Evolutionary conservation across 23 tunicate species (phyloP), one percentile per base, ranked within the genome.

Genomic region (Halocynthia aurantium): DNA sequence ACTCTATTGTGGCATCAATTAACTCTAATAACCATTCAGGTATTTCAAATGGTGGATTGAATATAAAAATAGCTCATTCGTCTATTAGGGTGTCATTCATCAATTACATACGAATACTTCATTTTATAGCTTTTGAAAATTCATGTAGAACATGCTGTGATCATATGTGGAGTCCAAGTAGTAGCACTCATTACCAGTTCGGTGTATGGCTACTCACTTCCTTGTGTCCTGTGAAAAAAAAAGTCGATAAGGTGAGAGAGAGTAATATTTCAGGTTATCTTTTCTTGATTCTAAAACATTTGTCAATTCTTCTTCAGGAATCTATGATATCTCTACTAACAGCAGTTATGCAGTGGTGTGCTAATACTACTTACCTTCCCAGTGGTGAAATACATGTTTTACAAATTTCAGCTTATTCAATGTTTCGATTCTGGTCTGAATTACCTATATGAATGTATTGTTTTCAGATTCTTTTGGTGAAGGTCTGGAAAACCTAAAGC

Each of bases 191-290:
- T 53, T 55, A 72, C 53, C 93, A 87, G 54, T 87, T 87, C 82
- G 93, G 93, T 6, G 74, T 82, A 10, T 87, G 93, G 93, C 57
- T 87, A 21, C 80, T 87, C 8, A 52, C 77, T 12, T 76, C 93
- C 6, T 76, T 87, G 20, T 82, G 86, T 67, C 80, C 85, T 0
- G 79, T 82, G 52, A 73, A 72, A 56, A 9, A 51, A 68, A 58
- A 53, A 22, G 77, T 68, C 40, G 72, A 58, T 31, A 72, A 75
- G 77, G 81, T 76, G 0, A 5, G 40, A 44, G 71, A 21, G 5
- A 67, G 4, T 11, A 58, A 58, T 15, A n/a, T 15, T 58, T 58
- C 4, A n/a, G n/a, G 15, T 13, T n/a, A 58, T 13, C 15, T 58
- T 58, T 58, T 58, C 1, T 58, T n/a, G 4, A 58, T 13, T 15